Conservation (phyloP, 2,113 vertebrate species). For the Hyperoodon ampullatus region DNA sequence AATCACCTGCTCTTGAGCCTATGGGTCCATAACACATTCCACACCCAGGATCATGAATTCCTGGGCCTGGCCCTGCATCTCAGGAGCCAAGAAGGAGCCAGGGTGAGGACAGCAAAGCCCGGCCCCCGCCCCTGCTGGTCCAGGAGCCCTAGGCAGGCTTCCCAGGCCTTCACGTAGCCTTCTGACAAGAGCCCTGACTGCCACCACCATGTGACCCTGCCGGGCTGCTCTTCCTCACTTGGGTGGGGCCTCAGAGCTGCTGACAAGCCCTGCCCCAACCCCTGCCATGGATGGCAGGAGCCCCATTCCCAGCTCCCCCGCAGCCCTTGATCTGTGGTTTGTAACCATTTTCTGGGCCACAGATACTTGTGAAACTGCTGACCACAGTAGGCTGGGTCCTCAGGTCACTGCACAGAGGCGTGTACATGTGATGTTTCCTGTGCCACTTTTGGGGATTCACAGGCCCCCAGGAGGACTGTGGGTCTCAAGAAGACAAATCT, state of each 20-base stretch:
- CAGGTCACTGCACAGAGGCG: background rate
- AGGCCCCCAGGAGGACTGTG: background rate
- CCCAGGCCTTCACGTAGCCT: background rate
- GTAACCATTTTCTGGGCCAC: background rate
- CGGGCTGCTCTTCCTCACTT: background rate
- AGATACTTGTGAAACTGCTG: background rate
- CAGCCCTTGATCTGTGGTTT: background rate
- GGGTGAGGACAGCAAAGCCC: background rate
- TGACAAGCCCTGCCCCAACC: background rate
- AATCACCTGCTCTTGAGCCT: background rate
- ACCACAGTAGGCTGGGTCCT: background rate
- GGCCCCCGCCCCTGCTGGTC: background rate
- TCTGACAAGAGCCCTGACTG: background rate
- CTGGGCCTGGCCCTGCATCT: background rate
- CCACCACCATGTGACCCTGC: background rate
- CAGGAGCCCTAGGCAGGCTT: accelerated
- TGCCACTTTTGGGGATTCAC: background rate
- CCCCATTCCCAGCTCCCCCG: background rate
- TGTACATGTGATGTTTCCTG: background rate
- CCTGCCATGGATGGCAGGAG: background rate
- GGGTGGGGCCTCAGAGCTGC: background rate
- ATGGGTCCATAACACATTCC: background rate
- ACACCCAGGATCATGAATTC: background rate
- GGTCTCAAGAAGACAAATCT: background rate
- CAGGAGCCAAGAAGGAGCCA: background rate